Evolutionary conservation across 2,113 vertebrate genomes (phyloP), one percentile per base, ranked within the genome.

Genomic region (Datnioides undecimradiatus): DNA sequence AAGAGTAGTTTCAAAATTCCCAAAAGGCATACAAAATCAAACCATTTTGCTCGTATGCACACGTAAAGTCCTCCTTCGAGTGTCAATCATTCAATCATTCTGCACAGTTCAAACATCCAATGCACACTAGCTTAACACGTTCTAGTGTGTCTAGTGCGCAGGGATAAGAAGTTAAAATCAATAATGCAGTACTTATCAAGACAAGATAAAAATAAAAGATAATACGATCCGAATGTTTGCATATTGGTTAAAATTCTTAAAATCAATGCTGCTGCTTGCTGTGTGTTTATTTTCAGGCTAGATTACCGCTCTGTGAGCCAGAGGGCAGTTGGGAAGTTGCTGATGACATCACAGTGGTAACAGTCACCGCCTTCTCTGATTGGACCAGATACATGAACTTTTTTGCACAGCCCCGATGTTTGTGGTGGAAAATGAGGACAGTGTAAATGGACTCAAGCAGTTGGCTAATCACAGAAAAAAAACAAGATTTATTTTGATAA

Each of bases 401-500:
- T 84, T 97, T 97, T 98, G 96, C 97, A 98, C 97, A 98, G 95
- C 95, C 96, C 96, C 94, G 94, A 96, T 94, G 95, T 96, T 96
- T 94, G 94, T 97, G 97, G 96, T 97, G 96, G 96, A 96, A 96
- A 96, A 96, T 94, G 76, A 87, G 81, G 77, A 89, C 94, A 92
- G 95, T 96, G 96, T 95, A 95, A 96, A 97, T 94, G 75, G 87
- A 93, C 88, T 88, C 67, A 82, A 92, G 66, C 82, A 82, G 85
- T 76, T 76, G 88, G 87, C 76, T 92, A 96, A 95, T 94, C 93
- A 96, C 94, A 83, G 77, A 58, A 83, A 71, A 41, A 89, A 86
- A 84, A 87, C 95, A 96, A 96, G 94, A 96, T 99, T 98, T 98
- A 97, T 99, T 99, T 99, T 99, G 97, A 96, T 98, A 98, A 96